Evolutionary conservation across 1,140 invertebrate genomes (phyloP).

Genomic region (Goniozus legneri): DNA sequence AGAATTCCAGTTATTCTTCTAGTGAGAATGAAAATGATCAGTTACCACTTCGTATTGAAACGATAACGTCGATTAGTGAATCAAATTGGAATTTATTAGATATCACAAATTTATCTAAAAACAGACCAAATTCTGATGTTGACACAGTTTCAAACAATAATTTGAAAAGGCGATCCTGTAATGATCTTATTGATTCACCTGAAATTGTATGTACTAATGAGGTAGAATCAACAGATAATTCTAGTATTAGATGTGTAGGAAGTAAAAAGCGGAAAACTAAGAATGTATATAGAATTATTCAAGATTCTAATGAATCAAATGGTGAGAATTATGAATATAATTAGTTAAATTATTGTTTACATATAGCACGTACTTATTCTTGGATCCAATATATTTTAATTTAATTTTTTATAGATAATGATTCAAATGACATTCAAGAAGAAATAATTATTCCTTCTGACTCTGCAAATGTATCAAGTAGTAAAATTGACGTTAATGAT

Average conservation of each 20-base stretch:
- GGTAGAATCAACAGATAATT: conserved; percentile 9
- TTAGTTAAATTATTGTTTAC: conserved; percentile 2
- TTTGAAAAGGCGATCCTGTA: not conserved
- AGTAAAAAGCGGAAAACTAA: conserved; percentile 16
- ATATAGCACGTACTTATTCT: not conserved
- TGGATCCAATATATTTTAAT: not conserved
- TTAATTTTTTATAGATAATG: not conserved
- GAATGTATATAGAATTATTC: too few species aligned
- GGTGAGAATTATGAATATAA: too few species aligned
- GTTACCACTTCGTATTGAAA: too few species aligned
- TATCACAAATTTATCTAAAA: too few species aligned
- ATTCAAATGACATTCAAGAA: too few species aligned
- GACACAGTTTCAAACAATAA: not conserved
- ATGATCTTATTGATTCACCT: conserved; percentile 12
- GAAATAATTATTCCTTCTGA: too few species aligned
- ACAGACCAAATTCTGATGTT: not conserved
- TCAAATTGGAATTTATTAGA: conserved; percentile 25
- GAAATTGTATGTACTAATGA: conserved; percentile 24
- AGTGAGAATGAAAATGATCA: too few species aligned
- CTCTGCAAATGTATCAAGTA: too few species aligned
- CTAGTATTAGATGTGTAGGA: not conserved
- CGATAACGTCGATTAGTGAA: too few species aligned
- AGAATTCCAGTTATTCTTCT: too few species aligned
- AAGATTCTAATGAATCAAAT: too few species aligned
- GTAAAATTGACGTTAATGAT: too few species aligned